Conservation (phyloP, 2,113 vertebrate species). For the Gymnorhina tibicen region DNA sequence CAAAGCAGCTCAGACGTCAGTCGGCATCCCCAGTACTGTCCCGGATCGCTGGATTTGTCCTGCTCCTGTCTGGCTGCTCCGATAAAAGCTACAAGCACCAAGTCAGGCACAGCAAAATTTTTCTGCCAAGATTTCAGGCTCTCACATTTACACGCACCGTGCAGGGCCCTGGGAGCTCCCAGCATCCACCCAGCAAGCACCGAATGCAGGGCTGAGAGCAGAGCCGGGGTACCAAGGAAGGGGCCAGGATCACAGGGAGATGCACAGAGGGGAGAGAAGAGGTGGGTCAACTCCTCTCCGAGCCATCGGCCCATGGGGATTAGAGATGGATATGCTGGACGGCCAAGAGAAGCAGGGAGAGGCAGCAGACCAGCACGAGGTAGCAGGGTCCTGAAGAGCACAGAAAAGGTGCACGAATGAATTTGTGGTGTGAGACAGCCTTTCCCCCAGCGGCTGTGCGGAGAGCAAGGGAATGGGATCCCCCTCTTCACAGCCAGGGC, state of each 20-base stretch:
- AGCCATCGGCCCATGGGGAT: fast-evolving
- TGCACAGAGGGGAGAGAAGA: neutral
- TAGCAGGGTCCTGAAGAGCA: fast-evolving
- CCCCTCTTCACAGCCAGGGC: neutral
- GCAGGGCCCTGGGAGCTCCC: neutral
- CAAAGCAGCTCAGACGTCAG: neutral
- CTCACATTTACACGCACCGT: fast-evolving
- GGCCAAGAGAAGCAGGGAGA: neutral
- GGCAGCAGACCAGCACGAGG: neutral
- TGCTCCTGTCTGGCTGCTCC: neutral
- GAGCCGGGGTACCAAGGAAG: neutral
- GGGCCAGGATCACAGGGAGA: neutral
- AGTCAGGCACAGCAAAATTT: neutral
- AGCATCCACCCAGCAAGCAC: neutral
- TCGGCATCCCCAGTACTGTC: fast-evolving
- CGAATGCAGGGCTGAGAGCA: fast-evolving
- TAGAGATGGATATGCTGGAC: neutral
- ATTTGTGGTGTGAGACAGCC: neutral
- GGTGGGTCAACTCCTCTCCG: too few relatives aligned
- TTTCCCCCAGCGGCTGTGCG: fast-evolving
- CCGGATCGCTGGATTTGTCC: neutral
- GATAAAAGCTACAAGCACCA: neutral
- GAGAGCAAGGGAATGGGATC: neutral
- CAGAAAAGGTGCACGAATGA: fast-evolving
- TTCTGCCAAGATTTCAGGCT: neutral